Conservation (phyloP, 2,113 vertebrate genomes). For the Chlorodrepanis virens region DNA sequence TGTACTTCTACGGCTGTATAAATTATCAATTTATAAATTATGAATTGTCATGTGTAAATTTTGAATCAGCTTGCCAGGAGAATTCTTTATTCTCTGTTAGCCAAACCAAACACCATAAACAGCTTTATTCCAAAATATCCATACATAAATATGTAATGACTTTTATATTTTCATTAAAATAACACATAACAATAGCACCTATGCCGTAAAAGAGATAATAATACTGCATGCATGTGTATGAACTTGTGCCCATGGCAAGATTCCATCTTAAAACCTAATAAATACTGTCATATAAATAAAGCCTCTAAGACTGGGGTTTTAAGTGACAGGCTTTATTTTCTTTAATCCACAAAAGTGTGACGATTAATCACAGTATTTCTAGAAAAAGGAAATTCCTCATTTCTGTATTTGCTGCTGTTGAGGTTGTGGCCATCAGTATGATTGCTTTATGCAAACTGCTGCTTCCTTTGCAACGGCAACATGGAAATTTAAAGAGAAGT, state of each 20-base stretch:
- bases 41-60: neutral
- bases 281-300: neutral
- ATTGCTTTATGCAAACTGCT: neutral
- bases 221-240: neutral
- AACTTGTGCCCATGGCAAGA: neutral
- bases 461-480: neutral
- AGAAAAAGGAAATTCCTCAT: neutral
- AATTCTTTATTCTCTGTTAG: neutral
- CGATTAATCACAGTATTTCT: neutral
- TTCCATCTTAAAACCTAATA: neutral
- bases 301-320: neutral
- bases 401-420: neutral
- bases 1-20: neutral
- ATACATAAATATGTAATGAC: neutral
- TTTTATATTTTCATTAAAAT: neutral
- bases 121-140: neutral
- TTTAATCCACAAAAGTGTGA: neutral
- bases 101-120: neutral
- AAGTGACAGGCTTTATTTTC: neutral
- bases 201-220: neutral
- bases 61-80: neutral
- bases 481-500: neutral
- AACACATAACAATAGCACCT: neutral
- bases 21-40: neutral
- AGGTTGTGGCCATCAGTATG: neutral